Evolutionary conservation across 92 coral and sea anemone species (phyloP), one percentile per base, ranked within the genome.

Genomic region (Heliopora coerulea): DNA sequence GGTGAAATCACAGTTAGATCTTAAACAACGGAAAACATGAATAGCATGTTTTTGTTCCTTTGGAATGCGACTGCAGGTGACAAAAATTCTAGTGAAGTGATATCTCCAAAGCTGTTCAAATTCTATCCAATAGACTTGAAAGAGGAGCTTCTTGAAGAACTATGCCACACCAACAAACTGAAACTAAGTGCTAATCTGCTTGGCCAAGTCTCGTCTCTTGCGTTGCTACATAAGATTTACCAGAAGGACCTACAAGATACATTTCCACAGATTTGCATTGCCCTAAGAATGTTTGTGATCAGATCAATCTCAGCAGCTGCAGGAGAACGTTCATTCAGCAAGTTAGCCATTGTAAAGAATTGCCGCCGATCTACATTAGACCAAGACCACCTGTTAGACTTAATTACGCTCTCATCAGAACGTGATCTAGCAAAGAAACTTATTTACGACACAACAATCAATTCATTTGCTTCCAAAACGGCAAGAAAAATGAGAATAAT

Each of bases 241-340:
- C 6, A 37, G 11, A 37, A 42, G 23, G 31, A 26, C 20, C 31
- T 66, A 11, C 52, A 66, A 42, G 24, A 21, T n/a, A 35, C 42
- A 28, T 66, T 35, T 17, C 57, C 56, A 9, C 57, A 66, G 26
- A 66, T 66, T 41, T 66, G 73, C 21, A 42, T 66, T n/a, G 39
- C 52, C 25, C 33, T 66, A 8, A 24, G 73, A 24, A 66, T 66
- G 2, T 66, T 42, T 49, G 20, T 66, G 52, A 21, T 56, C 10
- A 42, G 40, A 19, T 37, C 73, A 42, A 34, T 66, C 23, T 66
- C 73, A 15, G 57, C 42, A 30, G 73, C 73, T 10, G 23, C 73
- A 10, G 57, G 73, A 11, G 57, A 66, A 42, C 17, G 73, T 5
- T 42, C 73, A 12, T 66, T 18, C 40, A 33, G 35, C 20, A 66